These are phyloP conservation scores for Tiaroga cobitis DNA, from an alignment of 2,797 vertebrate genomes.

Conservation along the genomic window DNA sequence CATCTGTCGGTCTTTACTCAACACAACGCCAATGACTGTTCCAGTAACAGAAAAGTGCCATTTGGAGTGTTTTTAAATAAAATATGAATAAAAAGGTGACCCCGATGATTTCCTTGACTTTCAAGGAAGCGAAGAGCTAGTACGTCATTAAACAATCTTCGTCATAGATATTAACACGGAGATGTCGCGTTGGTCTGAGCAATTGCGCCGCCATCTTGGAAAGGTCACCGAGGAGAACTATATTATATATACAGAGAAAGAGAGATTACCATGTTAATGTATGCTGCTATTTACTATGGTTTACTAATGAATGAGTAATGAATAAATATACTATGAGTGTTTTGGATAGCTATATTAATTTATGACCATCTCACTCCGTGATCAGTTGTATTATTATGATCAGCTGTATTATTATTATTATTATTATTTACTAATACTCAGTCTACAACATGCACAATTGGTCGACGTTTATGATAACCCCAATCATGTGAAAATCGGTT, in stretches of 20 bases:
- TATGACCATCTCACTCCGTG: background rate
- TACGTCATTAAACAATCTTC: background rate
- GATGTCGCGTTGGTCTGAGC: background rate
- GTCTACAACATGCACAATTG: background rate
- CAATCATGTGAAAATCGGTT: background rate
- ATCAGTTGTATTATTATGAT: background rate
- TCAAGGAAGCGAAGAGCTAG: background rate
- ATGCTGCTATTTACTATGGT: background rate
- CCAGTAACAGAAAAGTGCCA: background rate
- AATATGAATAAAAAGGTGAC: slow-evolving; percentile 69
- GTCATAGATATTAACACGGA: background rate
- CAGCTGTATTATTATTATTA: background rate
- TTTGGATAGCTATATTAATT: background rate
- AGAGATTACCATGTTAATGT: background rate
- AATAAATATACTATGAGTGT: background rate
- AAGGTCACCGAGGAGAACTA: background rate
- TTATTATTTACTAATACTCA: background rate
- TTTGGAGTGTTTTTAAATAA: background rate
- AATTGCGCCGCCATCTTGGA: background rate
- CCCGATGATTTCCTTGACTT: slow-evolving; percentile 49
- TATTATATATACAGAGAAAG: too few species aligned
- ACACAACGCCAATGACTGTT: background rate
- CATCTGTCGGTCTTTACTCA: background rate
- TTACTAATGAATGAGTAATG: background rate
- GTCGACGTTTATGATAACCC: background rate